Evolutionary conservation across 23 tunicate species (phyloP).

Genomic region (Ascidia mentula): DNA sequence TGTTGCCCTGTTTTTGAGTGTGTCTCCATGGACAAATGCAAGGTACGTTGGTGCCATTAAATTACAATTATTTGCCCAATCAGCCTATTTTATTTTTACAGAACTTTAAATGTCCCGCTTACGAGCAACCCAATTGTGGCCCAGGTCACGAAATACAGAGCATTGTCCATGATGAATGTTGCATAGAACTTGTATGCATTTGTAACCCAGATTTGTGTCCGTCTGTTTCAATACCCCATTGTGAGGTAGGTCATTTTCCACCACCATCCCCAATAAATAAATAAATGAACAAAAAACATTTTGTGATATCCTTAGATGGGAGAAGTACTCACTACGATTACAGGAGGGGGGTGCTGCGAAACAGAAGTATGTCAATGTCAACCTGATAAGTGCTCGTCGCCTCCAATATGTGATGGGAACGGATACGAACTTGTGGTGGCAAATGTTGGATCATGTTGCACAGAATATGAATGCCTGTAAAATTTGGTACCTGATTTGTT

Average conservation of each 20-base stretch:
- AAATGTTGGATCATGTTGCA: conserved; percentile 68
- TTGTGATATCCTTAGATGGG: conserved; percentile 38
- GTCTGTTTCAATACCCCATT: conserved; percentile 15
- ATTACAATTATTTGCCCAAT: no score
- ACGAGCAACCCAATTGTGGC: conserved; percentile 42
- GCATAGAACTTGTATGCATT: conserved; percentile 80
- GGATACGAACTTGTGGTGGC: conserved; percentile 58
- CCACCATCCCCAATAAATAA: background rate
- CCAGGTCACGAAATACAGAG: conserved; percentile 79
- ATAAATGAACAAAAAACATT: background rate
- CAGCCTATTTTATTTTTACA: background rate
- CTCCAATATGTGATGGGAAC: conserved; percentile 54
- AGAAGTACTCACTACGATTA: conserved; percentile 50
- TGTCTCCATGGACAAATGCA: conserved; percentile 64
- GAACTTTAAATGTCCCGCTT: conserved; percentile 73
- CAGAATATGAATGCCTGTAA: conserved; percentile 89
- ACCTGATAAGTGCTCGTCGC: conserved; percentile 62
- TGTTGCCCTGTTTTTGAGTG: conserved; percentile 92
- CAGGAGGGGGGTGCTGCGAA: conserved; percentile 62
- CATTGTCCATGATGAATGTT: conserved; percentile 88
- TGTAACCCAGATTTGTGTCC: conserved; percentile 73
- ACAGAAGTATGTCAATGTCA: conserved; percentile 75
- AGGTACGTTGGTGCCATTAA: no score
- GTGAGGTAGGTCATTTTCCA: conserved; percentile 56
- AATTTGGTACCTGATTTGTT: background rate